Conservation (phyloP, 1,140 invertebrate species). For the Cepaea nemoralis region DNA sequence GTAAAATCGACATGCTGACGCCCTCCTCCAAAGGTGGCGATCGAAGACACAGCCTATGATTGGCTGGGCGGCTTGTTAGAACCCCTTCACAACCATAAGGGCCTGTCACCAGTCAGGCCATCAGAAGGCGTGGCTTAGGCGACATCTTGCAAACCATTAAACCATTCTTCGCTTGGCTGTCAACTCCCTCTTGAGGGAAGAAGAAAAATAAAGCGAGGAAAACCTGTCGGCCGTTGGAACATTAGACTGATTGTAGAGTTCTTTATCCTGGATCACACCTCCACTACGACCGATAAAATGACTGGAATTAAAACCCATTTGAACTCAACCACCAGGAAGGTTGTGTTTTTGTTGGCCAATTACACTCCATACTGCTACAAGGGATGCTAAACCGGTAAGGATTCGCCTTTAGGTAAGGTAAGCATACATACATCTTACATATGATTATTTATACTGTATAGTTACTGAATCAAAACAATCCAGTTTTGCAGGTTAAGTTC, state of each 20-base stretch:
- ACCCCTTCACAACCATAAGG: not conserved
- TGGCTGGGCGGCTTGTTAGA: not conserved
- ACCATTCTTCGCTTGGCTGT: not conserved
- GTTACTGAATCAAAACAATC: too few species aligned
- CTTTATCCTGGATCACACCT: not conserved
- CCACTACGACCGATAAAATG: not conserved
- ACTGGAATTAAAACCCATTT: constrained; percentile 8
- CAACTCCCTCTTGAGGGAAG: not conserved
- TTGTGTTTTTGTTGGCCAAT: not conserved
- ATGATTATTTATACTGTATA: too few species aligned
- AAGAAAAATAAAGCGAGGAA: not conserved
- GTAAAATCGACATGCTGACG: not conserved
- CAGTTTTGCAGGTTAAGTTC: not conserved
- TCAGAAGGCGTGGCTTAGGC: not conserved
- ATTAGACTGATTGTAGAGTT: constrained; percentile 2
- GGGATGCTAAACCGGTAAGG: not conserved
- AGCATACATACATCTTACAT: too few species aligned
- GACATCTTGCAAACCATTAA: not conserved
- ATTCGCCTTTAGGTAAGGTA: too few species aligned
- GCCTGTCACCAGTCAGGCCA: not conserved
- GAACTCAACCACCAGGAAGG: not conserved
- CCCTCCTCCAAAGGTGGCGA: not conserved
- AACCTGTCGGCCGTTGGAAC: not conserved
- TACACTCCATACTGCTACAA: not conserved
- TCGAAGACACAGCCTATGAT: not conserved